Base-by-base conservation (phyloP, 2,797 vertebrate genomes). In the Carapus acus region DNA sequence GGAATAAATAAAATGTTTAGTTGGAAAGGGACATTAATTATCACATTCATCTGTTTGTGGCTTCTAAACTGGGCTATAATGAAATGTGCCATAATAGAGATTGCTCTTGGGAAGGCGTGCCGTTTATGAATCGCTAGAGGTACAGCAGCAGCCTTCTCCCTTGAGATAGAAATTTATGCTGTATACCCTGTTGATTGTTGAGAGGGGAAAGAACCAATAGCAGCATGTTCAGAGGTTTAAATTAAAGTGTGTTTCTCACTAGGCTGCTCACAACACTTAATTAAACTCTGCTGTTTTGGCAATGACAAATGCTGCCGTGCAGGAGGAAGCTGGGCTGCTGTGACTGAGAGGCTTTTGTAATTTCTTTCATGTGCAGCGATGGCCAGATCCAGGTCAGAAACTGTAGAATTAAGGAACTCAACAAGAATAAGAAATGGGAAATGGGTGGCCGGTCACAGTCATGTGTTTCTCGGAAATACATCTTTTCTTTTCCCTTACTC, bases 221-320 rank as follows among this genome's bases (percentile, higher is more conserved):
- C 91, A 79, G 91, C 90, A 79, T 90, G 92, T 87, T 88, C 93
- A 80, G 92, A 91, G 93, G 88, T 96, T 97, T 96, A 92, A 97
- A 94, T 96, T 94, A 93, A 94, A 97, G 92, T 91, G 94, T 91
- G 93, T 91, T 97, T 96, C 93, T 98, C 96, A 96, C 93, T 90
- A 96, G 94, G 94, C 94, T 97, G 95, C 95, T 92, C 94, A 94
- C 94, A 94, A 92, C 96, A 94, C 96, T 98, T 96, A 96, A 98
- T 99, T 96, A 99, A 99, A 96, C 94, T 90, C 93, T 86, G 93
- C 93, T 92, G 94, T 95, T 93, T 91, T 97, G 96, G 95, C 96
- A 99, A 94, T 98, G 96, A 99, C 94, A 98, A 96, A 99, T 97
- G 95, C 93, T 83, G 88, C 59, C 54, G 89, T 81, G 92, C 90